A percentile compares a stretch with the other conserved stretches of the same genome.
Evolutionary conservation across 2,888 invertebrate genomes (phyloP).

Genomic region (Desoria tigrina): DNA sequence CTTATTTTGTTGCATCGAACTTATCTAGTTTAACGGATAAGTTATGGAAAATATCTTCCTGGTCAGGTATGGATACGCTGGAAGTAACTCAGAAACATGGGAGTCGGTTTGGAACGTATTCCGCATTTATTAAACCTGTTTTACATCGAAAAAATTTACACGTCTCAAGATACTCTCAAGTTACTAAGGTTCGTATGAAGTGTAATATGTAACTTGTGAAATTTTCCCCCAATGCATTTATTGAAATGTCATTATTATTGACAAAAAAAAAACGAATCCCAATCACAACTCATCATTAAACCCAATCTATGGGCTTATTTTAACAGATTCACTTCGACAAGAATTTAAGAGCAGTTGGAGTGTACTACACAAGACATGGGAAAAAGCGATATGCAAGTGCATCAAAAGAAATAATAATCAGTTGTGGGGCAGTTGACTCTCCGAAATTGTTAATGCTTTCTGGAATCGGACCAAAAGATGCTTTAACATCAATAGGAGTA

Average conservation of each 20-base stretch:
- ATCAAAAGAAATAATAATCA: slow-evolving; percentile 42
- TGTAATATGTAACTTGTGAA: not conserved
- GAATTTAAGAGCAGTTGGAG: slow-evolving; percentile 41
- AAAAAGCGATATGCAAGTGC: slow-evolving; percentile 38
- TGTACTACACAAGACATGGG: slow-evolving; percentile 42
- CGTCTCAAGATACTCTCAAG: slow-evolving; percentile 42
- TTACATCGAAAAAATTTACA: slow-evolving; percentile 36
- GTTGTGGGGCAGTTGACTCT: slow-evolving; percentile 38
- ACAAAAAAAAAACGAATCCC: too few relatives aligned
- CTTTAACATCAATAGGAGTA: slow-evolving; percentile 28
- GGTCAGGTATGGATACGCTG: slow-evolving; percentile 37
- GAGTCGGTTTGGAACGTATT: slow-evolving; percentile 39
- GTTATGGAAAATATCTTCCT: not conserved
- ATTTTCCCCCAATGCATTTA: not conserved
- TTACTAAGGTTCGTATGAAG: slow-evolving; percentile 2
- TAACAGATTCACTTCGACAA: slow-evolving; percentile 40
- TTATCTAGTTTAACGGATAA: not conserved
- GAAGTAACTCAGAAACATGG: slow-evolving; percentile 47
- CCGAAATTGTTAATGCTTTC: slow-evolving; percentile 46
- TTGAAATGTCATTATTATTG: not conserved
- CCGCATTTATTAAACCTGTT: slow-evolving; percentile 47
- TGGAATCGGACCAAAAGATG: slow-evolving; percentile 43
- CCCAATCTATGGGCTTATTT: too few relatives aligned
- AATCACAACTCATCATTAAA: too few relatives aligned
- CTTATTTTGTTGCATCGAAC: not conserved